phyloP scores from a whole-genome alignment of 2,113 vertebrate species.

The Hoplias malabaricus region DNA sequence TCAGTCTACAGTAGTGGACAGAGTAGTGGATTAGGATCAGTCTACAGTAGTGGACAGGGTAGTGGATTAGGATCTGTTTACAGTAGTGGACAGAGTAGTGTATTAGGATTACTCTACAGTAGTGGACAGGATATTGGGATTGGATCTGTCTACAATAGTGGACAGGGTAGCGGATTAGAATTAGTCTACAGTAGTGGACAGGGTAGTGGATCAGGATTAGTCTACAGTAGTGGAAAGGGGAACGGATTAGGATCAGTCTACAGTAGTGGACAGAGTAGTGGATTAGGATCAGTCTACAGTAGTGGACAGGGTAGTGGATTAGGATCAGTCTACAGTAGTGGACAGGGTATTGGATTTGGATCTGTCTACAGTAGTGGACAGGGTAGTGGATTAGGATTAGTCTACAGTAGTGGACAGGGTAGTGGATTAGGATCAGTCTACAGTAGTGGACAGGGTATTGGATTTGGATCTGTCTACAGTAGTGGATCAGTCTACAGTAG shows the following conservation, averaged over 20 bases:
- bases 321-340: conserved; percentile 17
- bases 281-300: conserved; percentile 31
- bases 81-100: background rate
- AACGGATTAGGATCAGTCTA: conserved; percentile 32
- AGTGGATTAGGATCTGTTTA: conserved; percentile 30
- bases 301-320: conserved; percentile 8
- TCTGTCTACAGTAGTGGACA: background rate
- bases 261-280: background rate
- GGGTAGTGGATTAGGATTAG: conserved; percentile 30
- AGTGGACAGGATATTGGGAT: background rate
- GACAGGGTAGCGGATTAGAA: conserved; percentile 19
- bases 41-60: background rate
- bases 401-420: background rate
- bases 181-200: background rate
- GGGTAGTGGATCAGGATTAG: conserved; percentile 28
- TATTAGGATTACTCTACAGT: conserved; percentile 30
- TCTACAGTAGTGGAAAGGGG: background rate
- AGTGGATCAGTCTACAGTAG: too few species aligned
- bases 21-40: conserved; percentile 30
- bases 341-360: conserved; percentile 17
- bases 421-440: conserved; percentile 35
- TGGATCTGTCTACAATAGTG: conserved; percentile 13
- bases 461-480: too few species aligned
- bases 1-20: background rate
- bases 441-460: too few species aligned